Percentiles rank a stretch among this genome's conserved stretches.
Evolutionary conservation across 2,797 vertebrate species (phyloP).

Genomic region (Pteropus rufus): DNA sequence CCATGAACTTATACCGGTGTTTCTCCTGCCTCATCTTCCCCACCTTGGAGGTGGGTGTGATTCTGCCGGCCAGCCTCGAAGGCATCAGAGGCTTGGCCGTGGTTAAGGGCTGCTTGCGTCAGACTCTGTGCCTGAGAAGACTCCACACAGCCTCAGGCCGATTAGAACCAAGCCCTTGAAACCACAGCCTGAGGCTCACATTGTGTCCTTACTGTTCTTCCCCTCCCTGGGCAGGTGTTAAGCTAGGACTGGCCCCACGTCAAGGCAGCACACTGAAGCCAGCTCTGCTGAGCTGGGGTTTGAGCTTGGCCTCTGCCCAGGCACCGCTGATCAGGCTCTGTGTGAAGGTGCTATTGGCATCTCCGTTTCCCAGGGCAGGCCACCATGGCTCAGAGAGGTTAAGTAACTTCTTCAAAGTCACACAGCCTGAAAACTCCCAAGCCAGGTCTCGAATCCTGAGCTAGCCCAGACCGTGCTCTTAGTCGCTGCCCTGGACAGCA

Average conservation of each 20-base stretch:
- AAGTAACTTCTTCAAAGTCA: not conserved
- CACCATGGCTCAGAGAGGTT: not conserved
- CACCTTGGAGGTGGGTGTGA: conserved; percentile 23
- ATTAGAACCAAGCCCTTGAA: not conserved
- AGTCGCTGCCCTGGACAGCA: not conserved
- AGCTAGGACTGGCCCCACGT: fast-evolving
- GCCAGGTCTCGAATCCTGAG: not conserved
- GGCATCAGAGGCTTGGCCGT: not conserved
- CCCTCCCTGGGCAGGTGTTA: not conserved
- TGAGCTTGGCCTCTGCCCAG: not conserved
- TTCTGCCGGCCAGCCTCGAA: not conserved
- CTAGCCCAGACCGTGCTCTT: not conserved
- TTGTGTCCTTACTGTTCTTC: not conserved
- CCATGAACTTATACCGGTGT: conserved; percentile 82
- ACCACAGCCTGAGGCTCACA: not conserved
- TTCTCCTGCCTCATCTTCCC: fast-evolving
- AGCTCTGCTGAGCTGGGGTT: not conserved
- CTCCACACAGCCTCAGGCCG: not conserved
- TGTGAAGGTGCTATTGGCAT: not conserved
- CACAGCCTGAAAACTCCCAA: not conserved
- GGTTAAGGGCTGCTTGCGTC: not conserved
- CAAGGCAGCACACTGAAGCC: fast-evolving
- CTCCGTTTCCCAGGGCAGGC: not conserved
- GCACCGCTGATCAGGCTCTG: not conserved
- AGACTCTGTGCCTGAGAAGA: not conserved